Evolutionary conservation across 1,140 invertebrate species (phyloP).

Genomic region (Lepidurus couesii): DNA sequence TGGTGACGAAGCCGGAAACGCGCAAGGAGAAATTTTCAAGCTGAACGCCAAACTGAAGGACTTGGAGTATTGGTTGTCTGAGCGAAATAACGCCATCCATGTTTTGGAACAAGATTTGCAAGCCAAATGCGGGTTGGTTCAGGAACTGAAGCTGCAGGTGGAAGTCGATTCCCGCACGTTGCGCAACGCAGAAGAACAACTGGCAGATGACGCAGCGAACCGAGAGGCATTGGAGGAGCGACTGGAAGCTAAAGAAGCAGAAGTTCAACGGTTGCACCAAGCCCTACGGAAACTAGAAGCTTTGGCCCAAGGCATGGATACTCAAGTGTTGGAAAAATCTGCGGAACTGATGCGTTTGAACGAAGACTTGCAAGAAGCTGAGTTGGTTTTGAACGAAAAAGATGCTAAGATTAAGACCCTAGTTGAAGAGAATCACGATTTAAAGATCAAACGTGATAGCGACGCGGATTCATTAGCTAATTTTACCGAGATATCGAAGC

Average conservation of each 20-base stretch:
- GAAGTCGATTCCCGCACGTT: constrained; percentile 8
- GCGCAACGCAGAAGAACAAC: constrained; percentile 8
- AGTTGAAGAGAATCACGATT: neutral
- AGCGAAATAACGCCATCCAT: constrained; percentile 12
- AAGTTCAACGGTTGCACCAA: constrained; percentile 3
- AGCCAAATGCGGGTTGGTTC: constrained; percentile 4
- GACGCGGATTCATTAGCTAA: neutral
- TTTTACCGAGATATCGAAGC: neutral
- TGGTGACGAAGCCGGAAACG: neutral
- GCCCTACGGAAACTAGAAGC: constrained; percentile 15
- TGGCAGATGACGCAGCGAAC: neutral
- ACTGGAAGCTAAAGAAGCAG: constrained; percentile 11
- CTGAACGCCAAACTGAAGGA: constrained; percentile 27
- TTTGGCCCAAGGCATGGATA: neutral
- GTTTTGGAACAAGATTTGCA: constrained; percentile 15
- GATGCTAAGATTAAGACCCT: constrained; percentile 29
- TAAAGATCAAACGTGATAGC: neutral
- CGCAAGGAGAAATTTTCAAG: constrained; percentile 27
- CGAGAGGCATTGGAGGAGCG: neutral
- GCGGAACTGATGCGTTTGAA: constrained; percentile 8
- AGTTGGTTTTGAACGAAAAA: constrained; percentile 29
- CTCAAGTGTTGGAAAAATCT: neutral
- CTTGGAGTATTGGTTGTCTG: constrained; percentile 22
- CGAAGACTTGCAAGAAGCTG: constrained; percentile 33
- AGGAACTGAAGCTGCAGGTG: neutral